Evolutionary conservation across 2,797 vertebrate genomes (phyloP).

Genomic region (Sebastes kiyomatsui): DNA sequence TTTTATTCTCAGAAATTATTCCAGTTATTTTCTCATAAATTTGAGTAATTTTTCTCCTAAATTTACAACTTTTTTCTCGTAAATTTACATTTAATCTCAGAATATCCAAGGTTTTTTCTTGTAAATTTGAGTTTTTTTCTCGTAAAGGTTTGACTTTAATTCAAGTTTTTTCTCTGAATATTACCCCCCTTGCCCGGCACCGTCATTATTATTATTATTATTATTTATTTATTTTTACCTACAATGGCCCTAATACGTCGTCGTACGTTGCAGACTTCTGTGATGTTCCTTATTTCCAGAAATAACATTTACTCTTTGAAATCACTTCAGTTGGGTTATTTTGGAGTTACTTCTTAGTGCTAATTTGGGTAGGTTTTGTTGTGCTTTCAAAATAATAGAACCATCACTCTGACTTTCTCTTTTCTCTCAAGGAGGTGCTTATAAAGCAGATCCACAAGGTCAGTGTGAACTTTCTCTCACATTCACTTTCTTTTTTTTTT

Average conservation of each 20-base stretch:
- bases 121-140: neutral
- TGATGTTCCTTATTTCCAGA: constrained; percentile 8
- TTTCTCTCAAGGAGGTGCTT: constrained; percentile 90
- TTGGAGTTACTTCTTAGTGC: neutral
- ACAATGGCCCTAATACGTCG: neutral
- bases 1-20: neutral
- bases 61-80: too few relatives aligned
- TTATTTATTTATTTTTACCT: neutral
- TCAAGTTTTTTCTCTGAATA: neutral
- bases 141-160: too few relatives aligned
- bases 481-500: neutral
- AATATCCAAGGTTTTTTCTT: too few relatives aligned
- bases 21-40: too few relatives aligned
- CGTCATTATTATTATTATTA: neutral
- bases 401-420: constrained; percentile 19
- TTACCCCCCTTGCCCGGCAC: neutral
- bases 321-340: constrained; percentile 16
- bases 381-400: constrained; percentile 8
- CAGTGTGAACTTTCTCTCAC: constrained; percentile 59
- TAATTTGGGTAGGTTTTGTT: constrained; percentile 22
- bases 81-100: neutral
- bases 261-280: neutral
- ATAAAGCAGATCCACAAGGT: constrained; percentile 99
- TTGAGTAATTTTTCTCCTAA: neutral
- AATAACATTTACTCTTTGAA: constrained; percentile 42